phyloP scores from a whole-genome alignment of 2,113 vertebrate species.

The Hylia prasina region DNA sequence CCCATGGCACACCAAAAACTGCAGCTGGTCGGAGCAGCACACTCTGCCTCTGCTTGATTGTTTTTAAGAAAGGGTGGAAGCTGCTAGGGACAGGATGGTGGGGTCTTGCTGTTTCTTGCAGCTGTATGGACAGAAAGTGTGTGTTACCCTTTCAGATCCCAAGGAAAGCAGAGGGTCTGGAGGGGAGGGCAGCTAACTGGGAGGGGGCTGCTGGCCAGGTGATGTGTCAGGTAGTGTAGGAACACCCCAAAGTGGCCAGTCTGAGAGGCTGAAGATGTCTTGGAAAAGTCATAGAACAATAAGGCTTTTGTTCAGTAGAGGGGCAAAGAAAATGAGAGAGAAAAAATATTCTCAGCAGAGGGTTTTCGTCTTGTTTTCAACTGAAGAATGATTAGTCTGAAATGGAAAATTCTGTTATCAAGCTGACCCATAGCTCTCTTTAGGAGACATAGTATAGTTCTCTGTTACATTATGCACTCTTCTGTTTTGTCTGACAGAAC shows the following conservation, averaged over 20 bases:
- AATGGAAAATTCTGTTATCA: neutral
- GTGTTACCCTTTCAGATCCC: neutral
- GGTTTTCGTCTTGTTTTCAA: neutral
- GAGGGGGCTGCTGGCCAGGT: neutral
- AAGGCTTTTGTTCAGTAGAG: neutral
- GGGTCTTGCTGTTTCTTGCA: neutral
- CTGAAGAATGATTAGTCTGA: neutral
- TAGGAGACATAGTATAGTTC: neutral
- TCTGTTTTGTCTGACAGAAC: neutral
- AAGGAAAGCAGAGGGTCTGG: neutral
- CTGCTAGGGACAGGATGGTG: neutral
- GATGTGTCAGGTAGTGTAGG: neutral
- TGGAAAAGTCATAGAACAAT: neutral
- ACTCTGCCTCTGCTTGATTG: fast-evolving
- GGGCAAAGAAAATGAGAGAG: neutral
- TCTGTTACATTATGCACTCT: neutral
- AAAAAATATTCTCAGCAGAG: neutral
- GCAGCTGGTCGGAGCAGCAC: neutral
- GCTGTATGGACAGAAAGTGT: neutral
- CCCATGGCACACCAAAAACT: neutral
- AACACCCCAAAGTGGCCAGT: neutral
- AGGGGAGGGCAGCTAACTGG: neutral
- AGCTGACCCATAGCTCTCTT: neutral
- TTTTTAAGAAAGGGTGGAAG: neutral
- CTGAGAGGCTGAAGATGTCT: neutral